These are phyloP conservation scores for Lepilemur ruficaudatus DNA, from an alignment of 2,797 vertebrate genomes.

Conservation along the genomic window DNA sequence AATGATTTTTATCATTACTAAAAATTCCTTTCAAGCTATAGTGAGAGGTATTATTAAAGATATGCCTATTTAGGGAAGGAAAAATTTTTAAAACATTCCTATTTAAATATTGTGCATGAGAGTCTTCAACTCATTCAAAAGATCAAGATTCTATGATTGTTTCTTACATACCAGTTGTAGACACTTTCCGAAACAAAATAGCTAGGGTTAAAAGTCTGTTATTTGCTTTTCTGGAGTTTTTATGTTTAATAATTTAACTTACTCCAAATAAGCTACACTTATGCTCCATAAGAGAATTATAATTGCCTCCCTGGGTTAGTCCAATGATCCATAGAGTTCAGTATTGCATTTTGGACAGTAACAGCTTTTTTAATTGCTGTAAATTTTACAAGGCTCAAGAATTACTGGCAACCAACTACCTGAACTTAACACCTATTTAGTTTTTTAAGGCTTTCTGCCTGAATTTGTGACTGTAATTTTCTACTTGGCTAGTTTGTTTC, in stretches of 20 bases:
- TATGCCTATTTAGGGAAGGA: background rate
- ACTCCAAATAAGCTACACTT: background rate
- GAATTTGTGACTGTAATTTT: slow-evolving; percentile 31
- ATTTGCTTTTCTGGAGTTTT: background rate
- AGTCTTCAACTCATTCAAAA: background rate
- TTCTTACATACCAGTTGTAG: background rate
- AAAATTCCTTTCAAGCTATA: background rate
- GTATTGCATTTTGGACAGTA: background rate
- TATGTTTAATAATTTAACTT: slow-evolving; percentile 21
- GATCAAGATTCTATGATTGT: background rate
- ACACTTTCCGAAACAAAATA: background rate
- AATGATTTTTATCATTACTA: background rate
- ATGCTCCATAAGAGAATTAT: background rate
- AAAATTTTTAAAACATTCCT: background rate
- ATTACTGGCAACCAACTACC: background rate
- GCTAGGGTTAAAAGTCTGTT: background rate
- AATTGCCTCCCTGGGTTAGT: slow-evolving; percentile 12
- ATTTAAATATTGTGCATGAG: background rate
- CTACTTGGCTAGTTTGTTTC: background rate
- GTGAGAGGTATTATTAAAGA: background rate
- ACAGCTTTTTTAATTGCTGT: background rate
- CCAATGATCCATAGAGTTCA: background rate
- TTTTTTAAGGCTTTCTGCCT: background rate
- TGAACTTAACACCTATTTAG: background rate
- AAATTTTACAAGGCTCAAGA: background rate